phyloP scores from a whole-genome alignment of 1,140 invertebrate species.

The Rhynchophorus ferrugineus region DNA sequence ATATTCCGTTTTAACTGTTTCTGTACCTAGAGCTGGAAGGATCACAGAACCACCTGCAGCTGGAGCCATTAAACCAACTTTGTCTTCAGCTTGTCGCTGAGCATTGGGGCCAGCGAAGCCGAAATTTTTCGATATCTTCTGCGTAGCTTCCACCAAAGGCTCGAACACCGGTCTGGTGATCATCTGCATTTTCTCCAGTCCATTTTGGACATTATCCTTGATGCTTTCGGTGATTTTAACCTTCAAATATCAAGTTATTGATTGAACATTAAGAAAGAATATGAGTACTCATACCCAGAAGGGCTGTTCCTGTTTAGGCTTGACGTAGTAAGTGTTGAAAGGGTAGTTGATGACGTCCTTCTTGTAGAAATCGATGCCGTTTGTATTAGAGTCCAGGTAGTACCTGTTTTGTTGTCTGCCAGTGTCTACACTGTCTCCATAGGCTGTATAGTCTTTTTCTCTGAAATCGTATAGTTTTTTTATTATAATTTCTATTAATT shows the following conservation, averaged over 20 bases:
- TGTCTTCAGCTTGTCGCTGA: conserved; percentile 57
- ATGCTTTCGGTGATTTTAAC: conserved; percentile 60
- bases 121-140: conserved; percentile 67
- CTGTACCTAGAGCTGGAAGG: conserved; percentile 56
- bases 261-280: background rate
- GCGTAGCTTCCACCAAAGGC: conserved; percentile 65
- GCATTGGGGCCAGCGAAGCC: conserved; percentile 48
- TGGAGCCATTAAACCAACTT: conserved; percentile 55
- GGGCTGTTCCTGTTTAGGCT: conserved; percentile 49
- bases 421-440: conserved; percentile 27
- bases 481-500: too few relatives aligned
- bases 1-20: background rate
- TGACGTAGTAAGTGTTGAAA: conserved; percentile 45
- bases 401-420: conserved; percentile 21
- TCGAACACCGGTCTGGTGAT: conserved; percentile 63
- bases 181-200: conserved; percentile 60
- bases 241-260: conserved; percentile 5
- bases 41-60: conserved; percentile 50
- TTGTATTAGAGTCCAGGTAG: conserved; percentile 14
- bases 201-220: conserved; percentile 60
- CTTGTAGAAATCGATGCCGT: conserved; percentile 18
- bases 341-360: conserved; percentile 46
- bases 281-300: conserved; percentile 47
- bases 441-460: conserved; percentile 20
- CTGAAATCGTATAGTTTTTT: conserved; percentile 10